phyloP scores from a whole-genome alignment of 2,113 vertebrate genomes.

The Nesogale talazaci region DNA sequence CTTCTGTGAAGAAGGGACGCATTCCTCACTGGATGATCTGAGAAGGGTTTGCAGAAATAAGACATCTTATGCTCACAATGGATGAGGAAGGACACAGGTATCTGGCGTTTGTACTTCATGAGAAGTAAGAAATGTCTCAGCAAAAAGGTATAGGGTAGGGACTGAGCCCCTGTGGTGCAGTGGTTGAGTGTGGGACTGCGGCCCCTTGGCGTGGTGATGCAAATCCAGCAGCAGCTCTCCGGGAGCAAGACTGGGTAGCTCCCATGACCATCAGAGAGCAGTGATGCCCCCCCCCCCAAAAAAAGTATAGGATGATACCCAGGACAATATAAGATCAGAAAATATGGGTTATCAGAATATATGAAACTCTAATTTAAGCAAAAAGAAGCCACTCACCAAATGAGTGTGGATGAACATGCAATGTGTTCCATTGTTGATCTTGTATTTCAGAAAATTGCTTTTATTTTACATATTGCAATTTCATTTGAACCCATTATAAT shows the following conservation, averaged over 20 bases:
- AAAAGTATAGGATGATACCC: not conserved
- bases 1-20: not conserved
- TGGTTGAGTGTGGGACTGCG: too few species aligned
- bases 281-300: too few species aligned
- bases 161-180: too few species aligned
- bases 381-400: not conserved
- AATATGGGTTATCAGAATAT: not conserved
- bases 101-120: not conserved
- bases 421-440: not conserved
- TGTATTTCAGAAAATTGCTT: not conserved
- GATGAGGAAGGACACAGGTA: not conserved
- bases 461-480: not conserved
- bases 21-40: not conserved
- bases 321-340: rapidly evolving
- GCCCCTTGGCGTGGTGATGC: too few species aligned
- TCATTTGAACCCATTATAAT: not conserved
- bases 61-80: not conserved
- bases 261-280: too few species aligned
- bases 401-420: not conserved
- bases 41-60: not conserved
- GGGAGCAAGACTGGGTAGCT: too few species aligned
- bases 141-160: too few species aligned
- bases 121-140: not conserved
- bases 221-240: too few species aligned
- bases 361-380: not conserved